These are phyloP conservation scores for Scrobipalpa costella DNA, from an alignment of 2,888 invertebrate species.

Conservation along the genomic window DNA sequence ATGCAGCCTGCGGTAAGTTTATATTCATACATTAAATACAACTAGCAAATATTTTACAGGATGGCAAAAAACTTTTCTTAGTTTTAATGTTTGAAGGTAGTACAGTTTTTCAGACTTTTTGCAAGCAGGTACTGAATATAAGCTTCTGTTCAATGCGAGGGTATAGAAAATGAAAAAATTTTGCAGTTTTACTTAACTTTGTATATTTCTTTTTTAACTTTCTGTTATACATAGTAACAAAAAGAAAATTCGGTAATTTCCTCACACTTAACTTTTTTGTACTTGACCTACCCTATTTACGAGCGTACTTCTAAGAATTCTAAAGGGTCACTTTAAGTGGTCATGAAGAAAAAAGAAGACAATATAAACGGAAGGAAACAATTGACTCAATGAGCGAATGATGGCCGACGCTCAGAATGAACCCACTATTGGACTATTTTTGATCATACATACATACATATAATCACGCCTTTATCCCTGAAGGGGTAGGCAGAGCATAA, in stretches of 20 bases:
- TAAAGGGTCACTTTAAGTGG: conserved; percentile 37
- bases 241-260: not conserved
- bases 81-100: not conserved
- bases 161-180: too few relatives aligned
- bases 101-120: not conserved
- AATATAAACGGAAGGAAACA: conserved; percentile 66
- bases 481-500: too few relatives aligned
- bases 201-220: not conserved
- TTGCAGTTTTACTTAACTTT: not conserved
- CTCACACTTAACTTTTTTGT: not conserved
- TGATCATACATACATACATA: not conserved
- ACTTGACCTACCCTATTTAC: not conserved
- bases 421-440: not conserved
- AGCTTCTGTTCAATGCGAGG: too few relatives aligned
- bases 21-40: not conserved
- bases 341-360: conserved; percentile 44
- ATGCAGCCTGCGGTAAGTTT: conserved; percentile 50
- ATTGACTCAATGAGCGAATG: conserved; percentile 62
- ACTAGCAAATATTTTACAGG: not conserved
- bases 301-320: not conserved
- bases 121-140: not conserved
- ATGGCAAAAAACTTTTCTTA: not conserved
- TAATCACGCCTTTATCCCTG: too few relatives aligned
- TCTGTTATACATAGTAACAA: not conserved
- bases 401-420: conserved; percentile 29